Evolutionary conservation across 2,797 vertebrate genomes (phyloP), one percentile per base, ranked within the genome.

Genomic region (Erithacus rubecula): DNA sequence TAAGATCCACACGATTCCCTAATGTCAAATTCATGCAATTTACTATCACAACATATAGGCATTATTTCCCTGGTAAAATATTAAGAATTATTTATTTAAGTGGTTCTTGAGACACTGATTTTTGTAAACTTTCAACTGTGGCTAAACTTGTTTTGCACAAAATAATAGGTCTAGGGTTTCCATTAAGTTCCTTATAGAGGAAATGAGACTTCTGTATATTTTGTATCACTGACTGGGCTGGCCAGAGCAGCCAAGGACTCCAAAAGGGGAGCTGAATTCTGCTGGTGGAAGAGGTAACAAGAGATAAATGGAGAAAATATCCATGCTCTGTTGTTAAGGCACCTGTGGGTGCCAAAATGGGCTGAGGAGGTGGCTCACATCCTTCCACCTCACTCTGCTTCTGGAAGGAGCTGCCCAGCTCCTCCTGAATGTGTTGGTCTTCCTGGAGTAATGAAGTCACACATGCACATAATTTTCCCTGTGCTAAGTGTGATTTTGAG

Each of bases 301-400:
- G 43, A 83, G 12, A 20, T 24, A 59, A 72, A 64, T 12, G 15
- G 36, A 91, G 7, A 16, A 69, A 87, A 21, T 10, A 9, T 14
- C 19, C 36, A 1, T 14, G 18, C 8, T 75, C 36, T 43, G 62
- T 22, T 29, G 22, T 43, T 24, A 34, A 41, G 39, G 19, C 10
- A n/a, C 5, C 17, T 1, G 2, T 49, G 29, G 7, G 10, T 36
- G 51, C 43, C 8, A 8, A 29, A 68, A 58, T 0, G 0, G 44
- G 11, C 55, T 80, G 64, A 83, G 56, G 15, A 55, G 36, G 56
- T 6, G n/a, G 24, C 39, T 83, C 18, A 3, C 26, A 36, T 64
- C 55, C 46, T 5, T 36, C 58, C 46, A 37, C n/a, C 44, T 24
- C 26, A 5, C 23, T 46, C 9, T 39, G 27, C 24, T 81, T 63